A percentile compares a stretch with the other conserved stretches of the same genome.
Evolutionary conservation across 1,140 invertebrate genomes (phyloP).

Genomic region (Caerostris darwini): DNA sequence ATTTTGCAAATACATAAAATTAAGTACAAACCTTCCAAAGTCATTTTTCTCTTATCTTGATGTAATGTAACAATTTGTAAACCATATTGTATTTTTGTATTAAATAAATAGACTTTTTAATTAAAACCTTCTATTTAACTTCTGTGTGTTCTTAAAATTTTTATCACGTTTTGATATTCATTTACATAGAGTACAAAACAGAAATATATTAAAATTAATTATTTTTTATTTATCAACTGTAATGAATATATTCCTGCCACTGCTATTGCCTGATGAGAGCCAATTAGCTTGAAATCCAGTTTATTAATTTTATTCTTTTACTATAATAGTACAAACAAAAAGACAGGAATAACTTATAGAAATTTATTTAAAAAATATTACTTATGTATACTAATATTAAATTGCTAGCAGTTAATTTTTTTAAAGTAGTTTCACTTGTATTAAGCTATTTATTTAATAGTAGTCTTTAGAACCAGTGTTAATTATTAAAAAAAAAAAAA

Average conservation of each 20-base stretch:
- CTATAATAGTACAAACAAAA: neutral
- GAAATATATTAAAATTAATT: neutral
- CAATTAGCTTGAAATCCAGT: slow-evolving; percentile 75
- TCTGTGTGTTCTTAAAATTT: neutral
- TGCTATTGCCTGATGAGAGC: slow-evolving; percentile 74
- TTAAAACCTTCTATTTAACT: neutral
- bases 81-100: slow-evolving; percentile 3
- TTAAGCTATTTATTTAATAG: no score
- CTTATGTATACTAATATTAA: no score
- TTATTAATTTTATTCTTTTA: neutral
- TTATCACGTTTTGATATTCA: neutral
- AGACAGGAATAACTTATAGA: neutral
- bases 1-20: neutral
- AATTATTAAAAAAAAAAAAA: no score
- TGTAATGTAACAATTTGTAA: neutral
- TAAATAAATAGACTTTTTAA: slow-evolving; percentile 9
- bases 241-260: slow-evolving; percentile 69
- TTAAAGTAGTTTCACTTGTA: no score
- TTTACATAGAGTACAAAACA: neutral
- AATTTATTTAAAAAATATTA: neutral
- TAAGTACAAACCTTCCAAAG: slow-evolving; percentile 25
- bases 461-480: no score
- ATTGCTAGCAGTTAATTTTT: no score
- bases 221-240: neutral
- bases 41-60: neutral